Base-by-base conservation (phyloP, 2,888 invertebrate species). In the Acanthopleura granulata region DNA sequence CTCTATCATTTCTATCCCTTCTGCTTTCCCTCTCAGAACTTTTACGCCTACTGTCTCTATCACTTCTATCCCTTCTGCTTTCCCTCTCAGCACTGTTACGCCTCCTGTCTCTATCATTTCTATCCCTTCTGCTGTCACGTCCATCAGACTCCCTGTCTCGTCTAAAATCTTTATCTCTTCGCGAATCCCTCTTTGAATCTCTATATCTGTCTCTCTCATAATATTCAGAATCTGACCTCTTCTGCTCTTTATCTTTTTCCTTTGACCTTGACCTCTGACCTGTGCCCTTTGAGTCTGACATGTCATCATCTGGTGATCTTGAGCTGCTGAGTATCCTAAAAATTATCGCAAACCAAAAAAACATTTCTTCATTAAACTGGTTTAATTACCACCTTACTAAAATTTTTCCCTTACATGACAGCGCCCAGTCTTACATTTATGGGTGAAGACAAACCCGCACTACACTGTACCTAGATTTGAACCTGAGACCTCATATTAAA, bases 381-480 rank as follows among this genome's bases (percentile, higher is more conserved):
- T n/a, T n/a, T n/a, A n/a, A n/a, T n/a, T n/a, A n/a, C n/a, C n/a
- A n/a, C n/a, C n/a, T n/a, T n/a, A n/a, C n/a, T n/a, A n/a, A n/a
- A n/a, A n/a, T n/a, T n/a, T n/a, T n/a, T n/a, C n/a, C n/a, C n/a
- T n/a, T n/a, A n/a, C n/a, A n/a, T n/a, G n/a, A n/a, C n/a, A n/a
- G n/a, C n/a, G n/a, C n/a, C n/a, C n/a, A n/a, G n/a, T n/a, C n/a
- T n/a, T n/a, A n/a, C n/a, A n/a, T n/a, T n/a, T n/a, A n/a, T n/a
- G n/a, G n/a, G n/a, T n/a, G n/a, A n/a, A n/a, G n/a, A n/a, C n/a
- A n/a, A n/a, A n/a, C n/a, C n/a, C n/a, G n/a, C n/a, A n/a, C n/a
- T n/a, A n/a, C n/a, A n/a, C n/a, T n/a, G n/a, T n/a, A n/a, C 40
- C 61, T 74, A 50, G 74, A 77, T 51, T 74, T 71, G n/a, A 49